A percentile compares a stretch with the other conserved stretches of the same genome.
These are phyloP conservation scores for Corythornis vintsioides DNA, from an alignment of 2,113 vertebrate species.

Conservation along the genomic window DNA sequence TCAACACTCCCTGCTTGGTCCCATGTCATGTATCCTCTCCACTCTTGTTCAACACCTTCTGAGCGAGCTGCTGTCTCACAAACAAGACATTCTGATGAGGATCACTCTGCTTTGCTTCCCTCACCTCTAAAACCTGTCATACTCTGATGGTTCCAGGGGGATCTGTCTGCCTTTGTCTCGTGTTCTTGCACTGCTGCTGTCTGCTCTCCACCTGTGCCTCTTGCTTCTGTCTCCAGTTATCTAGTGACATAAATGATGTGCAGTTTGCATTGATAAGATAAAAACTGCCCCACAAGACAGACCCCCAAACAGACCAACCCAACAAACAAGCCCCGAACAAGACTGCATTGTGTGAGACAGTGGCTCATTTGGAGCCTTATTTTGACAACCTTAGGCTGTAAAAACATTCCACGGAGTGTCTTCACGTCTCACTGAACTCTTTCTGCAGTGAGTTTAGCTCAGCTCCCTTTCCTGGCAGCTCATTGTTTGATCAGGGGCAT, in stretches of 20 bases:
- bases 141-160: neutral
- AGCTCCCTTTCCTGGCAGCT: neutral
- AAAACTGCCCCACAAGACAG: neutral
- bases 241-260: neutral
- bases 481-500: neutral
- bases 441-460: slow-evolving; percentile 27
- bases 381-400: neutral
- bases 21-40: neutral
- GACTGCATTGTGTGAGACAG: neutral
- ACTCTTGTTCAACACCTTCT: neutral
- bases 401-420: neutral
- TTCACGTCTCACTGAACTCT: slow-evolving; percentile 53
- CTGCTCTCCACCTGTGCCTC: neutral
- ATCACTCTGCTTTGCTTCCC: neutral
- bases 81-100: neutral
- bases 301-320: neutral
- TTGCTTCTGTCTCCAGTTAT: neutral
- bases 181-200: neutral
- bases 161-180: neutral
- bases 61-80: neutral
- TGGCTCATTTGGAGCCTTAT: slow-evolving; percentile 22
- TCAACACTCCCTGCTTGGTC: neutral
- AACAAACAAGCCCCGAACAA: neutral
- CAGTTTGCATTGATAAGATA: neutral
- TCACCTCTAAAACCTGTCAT: neutral